Percentiles rank a stretch among this genome's conserved stretches.
Evolutionary conservation across 2,797 vertebrate species (phyloP).

Genomic region (Melanotaenia parkinsoni): DNA sequence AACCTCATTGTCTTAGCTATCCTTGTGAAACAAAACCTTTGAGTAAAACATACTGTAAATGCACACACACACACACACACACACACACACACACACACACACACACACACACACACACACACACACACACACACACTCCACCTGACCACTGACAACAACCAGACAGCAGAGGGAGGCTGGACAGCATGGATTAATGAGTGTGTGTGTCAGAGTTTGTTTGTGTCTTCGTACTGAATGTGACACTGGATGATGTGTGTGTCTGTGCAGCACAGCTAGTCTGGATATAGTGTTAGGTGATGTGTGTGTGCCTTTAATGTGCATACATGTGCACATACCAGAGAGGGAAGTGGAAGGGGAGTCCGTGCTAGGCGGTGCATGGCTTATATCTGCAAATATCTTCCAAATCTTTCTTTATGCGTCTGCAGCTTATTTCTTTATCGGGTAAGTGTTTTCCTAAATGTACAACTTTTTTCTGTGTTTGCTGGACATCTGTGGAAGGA

Average conservation of each 20-base stretch:
- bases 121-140: conserved; percentile 14
- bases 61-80: conserved; percentile 14
- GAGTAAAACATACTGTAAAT: conserved; percentile 12
- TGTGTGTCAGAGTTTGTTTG: conserved; percentile 29
- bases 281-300: conserved; percentile 35
- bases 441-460: neutral
- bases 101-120: conserved; percentile 15
- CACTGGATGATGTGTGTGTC: conserved; percentile 57
- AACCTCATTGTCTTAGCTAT: conserved; percentile 37
- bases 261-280: conserved; percentile 12
- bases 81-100: conserved; percentile 3
- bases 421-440: conserved; percentile 15
- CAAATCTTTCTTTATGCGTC: conserved; percentile 9
- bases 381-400: conserved; percentile 32
- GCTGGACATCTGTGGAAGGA: neutral
- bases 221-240: conserved; percentile 36
- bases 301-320: conserved; percentile 24
- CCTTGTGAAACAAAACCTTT: conserved; percentile 30
- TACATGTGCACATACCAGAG: conserved; percentile 16
- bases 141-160: conserved; percentile 52
- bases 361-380: conserved; percentile 31
- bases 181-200: conserved; percentile 48
- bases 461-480: neutral
- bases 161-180: conserved; percentile 56
- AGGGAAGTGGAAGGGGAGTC: conserved; percentile 20